Percentiles rank a stretch among this genome's conserved stretches.
These are phyloP conservation scores for Noctua comes DNA, from an alignment of 2,888 invertebrate genomes.

Conservation along the genomic window DNA sequence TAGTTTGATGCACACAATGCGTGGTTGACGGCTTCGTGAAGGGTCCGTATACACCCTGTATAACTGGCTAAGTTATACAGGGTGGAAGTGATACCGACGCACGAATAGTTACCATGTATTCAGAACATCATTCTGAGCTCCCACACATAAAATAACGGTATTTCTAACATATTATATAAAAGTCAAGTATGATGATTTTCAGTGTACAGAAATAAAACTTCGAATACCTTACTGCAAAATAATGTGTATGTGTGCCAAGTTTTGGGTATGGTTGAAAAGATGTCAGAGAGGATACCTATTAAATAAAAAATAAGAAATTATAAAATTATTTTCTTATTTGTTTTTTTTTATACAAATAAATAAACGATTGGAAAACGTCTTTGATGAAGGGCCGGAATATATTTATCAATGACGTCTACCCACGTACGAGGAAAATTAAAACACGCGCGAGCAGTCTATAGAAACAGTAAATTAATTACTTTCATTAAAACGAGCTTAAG, in stretches of 20 bases:
- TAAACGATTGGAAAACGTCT: background rate
- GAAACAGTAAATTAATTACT: conserved; percentile 11
- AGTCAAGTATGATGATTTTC: too few relatives aligned
- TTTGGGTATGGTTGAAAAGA: background rate
- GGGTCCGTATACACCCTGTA: too few relatives aligned
- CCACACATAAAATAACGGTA: too few relatives aligned
- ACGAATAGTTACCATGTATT: too few relatives aligned
- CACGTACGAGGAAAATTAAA: background rate
- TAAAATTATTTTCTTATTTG: background rate
- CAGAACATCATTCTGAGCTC: too few relatives aligned
- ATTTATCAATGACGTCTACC: background rate
- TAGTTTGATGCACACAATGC: too few relatives aligned
- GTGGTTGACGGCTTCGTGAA: too few relatives aligned
- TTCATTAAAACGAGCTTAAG: background rate
- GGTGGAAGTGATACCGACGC: too few relatives aligned
- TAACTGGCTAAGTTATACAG: background rate
- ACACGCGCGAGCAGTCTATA: background rate
- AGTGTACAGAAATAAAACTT: too few relatives aligned
- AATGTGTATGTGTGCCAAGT: background rate
- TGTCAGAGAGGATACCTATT: background rate
- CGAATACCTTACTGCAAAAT: background rate
- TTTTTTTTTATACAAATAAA: background rate
- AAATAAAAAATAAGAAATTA: too few relatives aligned
- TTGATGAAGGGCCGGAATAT: background rate
- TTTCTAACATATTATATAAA: too few relatives aligned